These are phyloP conservation scores for Odontophorus gujanensis DNA, from an alignment of 2,113 vertebrate species.

Conservation along the genomic window DNA sequence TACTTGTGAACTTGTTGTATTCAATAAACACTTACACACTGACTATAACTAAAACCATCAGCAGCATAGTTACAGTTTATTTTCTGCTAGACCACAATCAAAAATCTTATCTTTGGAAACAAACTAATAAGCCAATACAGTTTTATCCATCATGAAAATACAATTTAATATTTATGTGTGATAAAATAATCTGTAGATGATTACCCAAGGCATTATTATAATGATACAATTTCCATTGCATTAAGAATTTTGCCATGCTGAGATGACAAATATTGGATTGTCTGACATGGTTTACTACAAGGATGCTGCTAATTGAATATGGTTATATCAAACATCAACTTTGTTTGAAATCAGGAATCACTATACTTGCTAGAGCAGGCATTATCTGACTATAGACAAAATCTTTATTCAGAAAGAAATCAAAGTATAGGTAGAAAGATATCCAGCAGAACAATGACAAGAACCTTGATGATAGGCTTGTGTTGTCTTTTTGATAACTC, in stretches of 20 bases:
- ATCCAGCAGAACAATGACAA: not conserved
- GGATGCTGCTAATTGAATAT: not conserved
- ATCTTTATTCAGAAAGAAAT: not conserved
- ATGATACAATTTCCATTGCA: slow-evolving; percentile 5
- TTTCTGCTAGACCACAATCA: slow-evolving; percentile 14
- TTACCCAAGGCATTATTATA: not conserved
- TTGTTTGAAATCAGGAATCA: slow-evolving; percentile 36
- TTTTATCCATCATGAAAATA: not conserved
- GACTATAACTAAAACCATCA: not conserved
- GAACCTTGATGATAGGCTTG: not conserved
- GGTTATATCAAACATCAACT: not conserved
- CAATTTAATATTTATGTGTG: slow-evolving; percentile 18
- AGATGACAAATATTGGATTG: not conserved
- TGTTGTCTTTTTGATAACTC: not conserved
- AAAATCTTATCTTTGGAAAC: slow-evolving; percentile 5
- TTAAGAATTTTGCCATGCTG: not conserved
- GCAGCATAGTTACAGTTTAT: no score
- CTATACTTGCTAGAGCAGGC: not conserved
- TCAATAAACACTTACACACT: not conserved
- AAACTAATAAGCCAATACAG: not conserved
- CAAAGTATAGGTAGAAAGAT: not conserved
- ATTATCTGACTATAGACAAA: not conserved
- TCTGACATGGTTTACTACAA: not conserved
- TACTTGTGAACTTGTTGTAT: not conserved
- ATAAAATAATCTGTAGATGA: not conserved